These are phyloP conservation scores for Pseudachorutes palmiensis DNA, from an alignment of 1,140 invertebrate species.

Conservation along the genomic window DNA sequence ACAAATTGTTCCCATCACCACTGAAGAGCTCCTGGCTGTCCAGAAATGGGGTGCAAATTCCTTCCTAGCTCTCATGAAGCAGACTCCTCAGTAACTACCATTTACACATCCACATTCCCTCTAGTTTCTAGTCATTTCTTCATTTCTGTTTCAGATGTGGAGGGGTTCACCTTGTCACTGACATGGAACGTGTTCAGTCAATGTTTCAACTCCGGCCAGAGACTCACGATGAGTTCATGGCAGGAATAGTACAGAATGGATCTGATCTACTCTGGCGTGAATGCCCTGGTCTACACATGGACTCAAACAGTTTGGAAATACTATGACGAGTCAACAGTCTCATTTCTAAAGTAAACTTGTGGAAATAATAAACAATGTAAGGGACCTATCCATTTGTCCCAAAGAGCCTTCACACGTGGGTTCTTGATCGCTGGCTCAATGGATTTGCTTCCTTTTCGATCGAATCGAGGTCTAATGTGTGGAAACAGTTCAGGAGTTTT, in stretches of 20 bases:
- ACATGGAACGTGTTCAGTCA: constrained; percentile 68
- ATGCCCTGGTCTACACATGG: constrained; percentile 47
- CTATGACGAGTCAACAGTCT: neutral
- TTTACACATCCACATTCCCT: neutral
- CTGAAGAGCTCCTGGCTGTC: constrained; percentile 76
- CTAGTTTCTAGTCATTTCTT: neutral
- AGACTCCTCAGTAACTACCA: constrained; percentile 54
- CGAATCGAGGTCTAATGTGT: constrained; percentile 77
- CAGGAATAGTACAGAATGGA: constrained; percentile 69
- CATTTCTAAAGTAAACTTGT: neutral
- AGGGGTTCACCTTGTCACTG: constrained; percentile 77
- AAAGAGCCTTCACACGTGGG: constrained; percentile 76
- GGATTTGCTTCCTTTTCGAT: constrained; percentile 66
- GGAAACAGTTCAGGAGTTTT: constrained; percentile 60
- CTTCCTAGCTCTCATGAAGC: constrained; percentile 70
- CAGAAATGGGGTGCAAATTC: constrained; percentile 85
- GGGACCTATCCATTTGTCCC: constrained; percentile 85
- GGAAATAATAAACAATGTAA: neutral
- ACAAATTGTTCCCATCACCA: constrained; percentile 76
- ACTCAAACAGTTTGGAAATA: neutral
- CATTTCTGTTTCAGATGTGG: constrained; percentile 55
- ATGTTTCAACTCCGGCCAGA: constrained; percentile 73
- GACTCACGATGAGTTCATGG: constrained; percentile 63
- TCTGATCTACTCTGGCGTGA: constrained; percentile 86
- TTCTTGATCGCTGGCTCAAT: constrained; percentile 82